Evolutionary conservation across 23 tunicate species (phyloP).

Genomic region (Botrylloides violaceus): DNA sequence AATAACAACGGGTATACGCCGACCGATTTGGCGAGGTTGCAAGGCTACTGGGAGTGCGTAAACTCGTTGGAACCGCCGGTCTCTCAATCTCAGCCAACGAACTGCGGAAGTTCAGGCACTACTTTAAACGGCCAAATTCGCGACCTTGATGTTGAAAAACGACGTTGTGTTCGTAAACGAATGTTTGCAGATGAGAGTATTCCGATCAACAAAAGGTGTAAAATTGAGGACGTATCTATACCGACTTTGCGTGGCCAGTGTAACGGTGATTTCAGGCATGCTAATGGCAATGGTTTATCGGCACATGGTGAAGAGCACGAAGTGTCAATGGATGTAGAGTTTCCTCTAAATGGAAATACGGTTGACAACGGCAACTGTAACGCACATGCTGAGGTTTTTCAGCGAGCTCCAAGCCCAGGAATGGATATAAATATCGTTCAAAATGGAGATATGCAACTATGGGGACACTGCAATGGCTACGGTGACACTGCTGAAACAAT

Average conservation of each 20-base stretch:
- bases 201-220: constrained; percentile 34
- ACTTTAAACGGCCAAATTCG: constrained; percentile 28
- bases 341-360: background rate
- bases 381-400: constrained; percentile 13
- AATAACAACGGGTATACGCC: constrained; percentile 74
- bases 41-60: constrained; percentile 50
- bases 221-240: too few relatives aligned
- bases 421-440: constrained; percentile 38
- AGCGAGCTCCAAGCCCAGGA: constrained; percentile 87
- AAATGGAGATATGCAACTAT: constrained; percentile 43
- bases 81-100: background rate
- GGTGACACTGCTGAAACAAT: constrained; percentile 81
- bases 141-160: constrained; percentile 26
- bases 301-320: background rate
- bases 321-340: background rate
- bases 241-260: background rate
- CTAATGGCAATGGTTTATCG: background rate
- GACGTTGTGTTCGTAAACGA: constrained; percentile 30
- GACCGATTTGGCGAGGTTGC: constrained; percentile 53
- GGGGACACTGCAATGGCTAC: constrained; percentile 79
- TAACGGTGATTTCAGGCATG: background rate
- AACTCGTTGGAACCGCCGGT: constrained; percentile 27
- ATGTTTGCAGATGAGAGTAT: constrained; percentile 67
- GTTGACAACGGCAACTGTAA: background rate
- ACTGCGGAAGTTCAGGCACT: constrained; percentile 42